Base-by-base conservation (phyloP, 2,797 vertebrate species). In the Leptatherina wallacei region DNA sequence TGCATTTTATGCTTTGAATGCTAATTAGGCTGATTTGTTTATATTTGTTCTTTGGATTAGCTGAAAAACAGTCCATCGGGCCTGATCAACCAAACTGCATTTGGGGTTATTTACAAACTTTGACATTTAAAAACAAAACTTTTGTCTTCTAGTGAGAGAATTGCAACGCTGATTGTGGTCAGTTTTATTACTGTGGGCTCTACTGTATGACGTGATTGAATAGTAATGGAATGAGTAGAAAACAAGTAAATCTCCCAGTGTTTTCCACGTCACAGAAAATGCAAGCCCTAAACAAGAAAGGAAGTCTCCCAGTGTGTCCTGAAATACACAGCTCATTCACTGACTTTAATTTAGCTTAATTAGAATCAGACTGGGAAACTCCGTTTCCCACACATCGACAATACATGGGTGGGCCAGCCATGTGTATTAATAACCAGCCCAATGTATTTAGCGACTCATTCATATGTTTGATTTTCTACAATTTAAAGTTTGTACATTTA, bases 311-410 rank as follows among this genome's bases (percentile, higher is more conserved):
- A 75, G 65, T 70, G 54, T 64, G 29, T 66, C 65, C 33, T 36
- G 62, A 76, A 61, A 36, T 13, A 42, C 66, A 12, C 44, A 20
- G 57, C 51, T 61, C 44, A 36, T 65, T 81, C 38, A 52, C 20
- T 54, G 52, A 69, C 70, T 75, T 77, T 68, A 59, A 75, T 72
- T 69, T 38, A 33, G 60, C 58, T 71, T 74, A 76, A 78, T 61
- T 77, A 38, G 65, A 81, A 69, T 80, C 73, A 81, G 75, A 73
- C 77, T 20, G 56, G 18, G 47, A 71, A 82, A 77, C 40, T 64
- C 24, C 12, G 54, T 55, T 55, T 55, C 54, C 54, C 54, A 55
- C 54, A 55, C 54, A 30, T 30, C 14, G 12, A 32, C 27, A 8
- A 16, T 14, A 32, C 54, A 30, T 55, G 54, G 54, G 54, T 55